phyloP scores from a whole-genome alignment of 1,140 invertebrate species.

The Ylistrum balloti region DNA sequence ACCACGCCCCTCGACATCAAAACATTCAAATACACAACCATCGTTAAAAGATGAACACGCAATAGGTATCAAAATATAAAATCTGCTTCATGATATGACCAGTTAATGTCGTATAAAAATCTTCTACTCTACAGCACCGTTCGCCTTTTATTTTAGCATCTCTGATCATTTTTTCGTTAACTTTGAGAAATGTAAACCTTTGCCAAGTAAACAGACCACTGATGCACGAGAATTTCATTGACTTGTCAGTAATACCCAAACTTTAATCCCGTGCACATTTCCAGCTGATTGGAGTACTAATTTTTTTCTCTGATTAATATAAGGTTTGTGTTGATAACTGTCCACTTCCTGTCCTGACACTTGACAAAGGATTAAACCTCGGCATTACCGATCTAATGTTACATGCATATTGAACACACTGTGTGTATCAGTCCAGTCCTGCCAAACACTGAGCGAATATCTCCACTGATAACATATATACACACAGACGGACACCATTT shows the following conservation, averaged over 20 bases:
- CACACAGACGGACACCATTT: not conserved
- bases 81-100: constrained; percentile 23
- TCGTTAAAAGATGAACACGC: constrained; percentile 22
- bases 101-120: constrained; percentile 18
- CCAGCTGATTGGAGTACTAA: constrained; percentile 22
- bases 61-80: constrained; percentile 30
- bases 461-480: not conserved
- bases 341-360: not conserved
- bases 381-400: not conserved
- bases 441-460: not conserved
- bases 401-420: not conserved
- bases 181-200: constrained; percentile 23
- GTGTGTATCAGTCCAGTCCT: constrained; percentile 4
- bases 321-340: not conserved
- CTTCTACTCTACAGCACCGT: constrained; percentile 13
- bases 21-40: constrained; percentile 29
- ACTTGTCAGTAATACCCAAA: not conserved
- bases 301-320: not conserved
- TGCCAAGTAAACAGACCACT: not conserved
- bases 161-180: not conserved
- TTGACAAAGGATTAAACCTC: not conserved
- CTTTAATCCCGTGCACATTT: not conserved
- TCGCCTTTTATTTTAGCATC: not conserved
- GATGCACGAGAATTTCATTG: not conserved
- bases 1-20: not conserved